Base-by-base conservation (phyloP, 2,888 invertebrate genomes). In the Pseudococcus jackbeardsleyi region DNA sequence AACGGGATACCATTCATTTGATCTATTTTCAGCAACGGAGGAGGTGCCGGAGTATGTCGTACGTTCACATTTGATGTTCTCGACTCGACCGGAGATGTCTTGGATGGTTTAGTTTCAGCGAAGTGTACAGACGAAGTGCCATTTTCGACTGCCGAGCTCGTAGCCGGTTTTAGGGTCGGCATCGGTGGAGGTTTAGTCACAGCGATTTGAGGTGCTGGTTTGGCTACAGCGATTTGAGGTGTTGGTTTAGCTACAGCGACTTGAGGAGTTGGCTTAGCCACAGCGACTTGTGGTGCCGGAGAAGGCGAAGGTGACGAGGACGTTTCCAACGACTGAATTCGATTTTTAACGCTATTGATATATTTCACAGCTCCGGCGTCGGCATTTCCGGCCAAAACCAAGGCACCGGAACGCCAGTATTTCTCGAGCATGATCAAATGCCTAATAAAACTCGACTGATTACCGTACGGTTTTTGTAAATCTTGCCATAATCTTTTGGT, bases 391-490 rank as follows among this genome's bases (percentile, higher is more conserved):
- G 96, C 94, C 17, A 96, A 91, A 0, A 96, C 93, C 84, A 97
- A 91, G 91, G 96, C 96, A 0, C 96, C 96, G 89, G 94, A 95
- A 88, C 96, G 93, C 91, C 95, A 96, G 91, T 96, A 96, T 91
- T 96, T 96, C 90, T 97, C 97, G 89, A 97, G 91, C 8, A 96
- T 92, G 86, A 96, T 95, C 59, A 97, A 92, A 91, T 97, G 97
- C 9, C 96, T 93, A 0, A 97, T 92, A 91, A 97, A 97, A 90
- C 96, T 96, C 77, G 96, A 96, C 90, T 96, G 96, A 91, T 96
- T 96, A 4, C 96, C 97, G 90, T 97, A 97, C 0, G 97, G 97
- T 91, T 96, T 94, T 91, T 96, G 96, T 64, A 97, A 91, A 90
- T 96, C 95, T 89, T 95, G 95, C 96, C 96, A 97, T 3, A 96